Base-by-base conservation (phyloP, 2,888 invertebrate genomes). In the Pterostichus niger region DNA sequence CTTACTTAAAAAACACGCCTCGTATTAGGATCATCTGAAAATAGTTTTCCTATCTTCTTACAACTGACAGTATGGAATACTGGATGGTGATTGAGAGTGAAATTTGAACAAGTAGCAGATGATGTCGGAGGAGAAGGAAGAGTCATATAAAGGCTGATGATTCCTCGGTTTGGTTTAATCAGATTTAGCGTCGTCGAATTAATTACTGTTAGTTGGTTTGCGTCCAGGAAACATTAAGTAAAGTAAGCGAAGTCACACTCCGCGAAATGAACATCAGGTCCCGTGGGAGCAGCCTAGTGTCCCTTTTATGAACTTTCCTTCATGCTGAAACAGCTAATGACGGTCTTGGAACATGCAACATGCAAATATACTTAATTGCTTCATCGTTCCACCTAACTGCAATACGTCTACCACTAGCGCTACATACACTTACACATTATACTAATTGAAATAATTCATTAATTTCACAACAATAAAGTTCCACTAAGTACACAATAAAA, bases 161-260 rank as follows among this genome's bases (percentile, higher is more conserved):
- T 44, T 71, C 68, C 40, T 17, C 10, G 68, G 68, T 71, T 71
- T 24, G 17, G 68, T 24, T 40, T 71, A 71, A 71, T 71, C 68
- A 71, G 68, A 71, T 71, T 44, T 71, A 44, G 68, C 68, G 68
- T 71, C 68, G 75, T 52, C 31, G 75, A 49, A 75, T 75, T 75
- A 75, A 75, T 75, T 75, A 75, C 75, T 6, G 52, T 49, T 75
- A 75, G 61, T 78, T 44, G 44, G 56, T 78, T 44, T 78, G 78
- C 61, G 59, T 59, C 46, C 56, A 59, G 78, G 78, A 78, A 15
- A 78, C 78, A 78, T 78, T 78, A 78, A 44, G 17, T 78, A 78
- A 78, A 78, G 78, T 78, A 78, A 78, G 17, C 61, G 59, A 78
- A 78, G 78, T 78, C 78, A 78, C 59, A 78, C 56, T 78, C 59